Evolutionary conservation across 2,797 vertebrate species (phyloP).

Genomic region (Etheostoma perlongum): DNA sequence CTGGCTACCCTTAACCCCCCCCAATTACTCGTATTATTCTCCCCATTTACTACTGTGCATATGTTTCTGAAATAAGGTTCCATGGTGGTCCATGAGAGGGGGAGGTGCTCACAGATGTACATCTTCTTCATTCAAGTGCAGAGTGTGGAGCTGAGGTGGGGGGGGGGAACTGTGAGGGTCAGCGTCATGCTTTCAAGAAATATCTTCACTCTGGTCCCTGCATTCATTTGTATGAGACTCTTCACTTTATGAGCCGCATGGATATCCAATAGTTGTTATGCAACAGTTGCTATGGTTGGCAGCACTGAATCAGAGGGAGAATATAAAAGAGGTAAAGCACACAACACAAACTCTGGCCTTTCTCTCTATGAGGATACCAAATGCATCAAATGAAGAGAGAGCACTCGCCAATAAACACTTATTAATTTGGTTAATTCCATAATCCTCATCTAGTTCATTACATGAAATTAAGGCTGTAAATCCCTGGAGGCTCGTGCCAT

Average conservation of each 20-base stretch:
- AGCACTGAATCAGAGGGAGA: constrained; percentile 12
- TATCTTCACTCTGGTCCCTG: constrained; percentile 4
- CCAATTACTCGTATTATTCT: too few relatives aligned
- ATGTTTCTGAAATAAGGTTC: too few relatives aligned
- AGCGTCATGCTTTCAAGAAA: constrained; percentile 17
- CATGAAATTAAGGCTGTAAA: constrained; percentile 55
- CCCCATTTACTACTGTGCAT: too few relatives aligned
- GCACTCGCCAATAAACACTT: constrained; percentile 33
- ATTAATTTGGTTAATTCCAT: constrained; percentile 60
- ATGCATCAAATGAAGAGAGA: constrained; percentile 34
- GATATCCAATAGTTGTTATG: constrained; percentile 61
- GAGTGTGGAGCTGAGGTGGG: background rate
- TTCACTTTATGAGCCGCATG: constrained; percentile 37
- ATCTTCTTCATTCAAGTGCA: constrained; percentile 34
- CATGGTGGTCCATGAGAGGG: too few relatives aligned
- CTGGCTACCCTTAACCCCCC: too few relatives aligned
- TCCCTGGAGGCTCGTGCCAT: constrained; percentile 13
- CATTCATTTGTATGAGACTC: constrained; percentile 41
- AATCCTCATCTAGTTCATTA: constrained; percentile 59
- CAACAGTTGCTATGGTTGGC: background rate
- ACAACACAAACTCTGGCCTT: constrained; percentile 23
- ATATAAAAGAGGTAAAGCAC: constrained; percentile 29
- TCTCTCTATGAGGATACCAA: constrained; percentile 35
- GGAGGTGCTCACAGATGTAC: constrained; percentile 1
- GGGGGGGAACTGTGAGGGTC: background rate